Evolutionary conservation across 2,888 invertebrate genomes (phyloP), one percentile per base, ranked within the genome.

Genomic region (Zeuzera pyrina): DNA sequence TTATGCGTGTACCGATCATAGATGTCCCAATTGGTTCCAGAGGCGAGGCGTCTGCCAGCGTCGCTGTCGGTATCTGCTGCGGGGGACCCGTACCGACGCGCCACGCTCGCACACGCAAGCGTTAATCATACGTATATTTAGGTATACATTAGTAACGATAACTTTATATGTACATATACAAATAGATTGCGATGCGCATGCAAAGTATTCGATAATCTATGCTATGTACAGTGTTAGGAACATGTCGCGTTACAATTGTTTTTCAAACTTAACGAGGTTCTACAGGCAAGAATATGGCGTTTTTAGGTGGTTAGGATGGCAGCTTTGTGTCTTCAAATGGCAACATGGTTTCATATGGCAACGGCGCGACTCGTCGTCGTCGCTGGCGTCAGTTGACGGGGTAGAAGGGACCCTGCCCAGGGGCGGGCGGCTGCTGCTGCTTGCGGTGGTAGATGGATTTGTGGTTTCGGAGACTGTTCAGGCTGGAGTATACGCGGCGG

Each of bases 361-460:
- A 36, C 29, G 36, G 36, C 8, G 25, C 7, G 24, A 25, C 39
- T 40, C 31, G 45, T 43, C 42, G 35, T 23, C 36, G 37, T 35
- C 48, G 39, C 45, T 41, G 44, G 49, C 69, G 77, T 78, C 78
- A 78, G 66, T 78, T 78, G 62, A 78, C 71, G 47, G 78, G 73
- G 72, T 60, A 76, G 74, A 68, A 74, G 52, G 77, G 67, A 39
- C 77, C 73, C 52, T 60, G 70, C 49, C 57, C 61, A 39, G 56
- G 39, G 49, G 70, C 39, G 48, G 73, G 52, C 50, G 84, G 53
- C 62, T 87, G 85, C 69, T 89, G 88, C 81, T 91, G 91, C 86
- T 92, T 92, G 84, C 94, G 89, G 85, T 94, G 94, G 84, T 94
- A 94, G 87, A 94, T 93, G 79, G 93, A 93, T 89, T 93, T 93